A percentile compares a stretch with the other conserved stretches of the same genome.
These are phyloP conservation scores for Centropristis striata DNA, from an alignment of 2,113 vertebrate species.

Conservation along the genomic window DNA sequence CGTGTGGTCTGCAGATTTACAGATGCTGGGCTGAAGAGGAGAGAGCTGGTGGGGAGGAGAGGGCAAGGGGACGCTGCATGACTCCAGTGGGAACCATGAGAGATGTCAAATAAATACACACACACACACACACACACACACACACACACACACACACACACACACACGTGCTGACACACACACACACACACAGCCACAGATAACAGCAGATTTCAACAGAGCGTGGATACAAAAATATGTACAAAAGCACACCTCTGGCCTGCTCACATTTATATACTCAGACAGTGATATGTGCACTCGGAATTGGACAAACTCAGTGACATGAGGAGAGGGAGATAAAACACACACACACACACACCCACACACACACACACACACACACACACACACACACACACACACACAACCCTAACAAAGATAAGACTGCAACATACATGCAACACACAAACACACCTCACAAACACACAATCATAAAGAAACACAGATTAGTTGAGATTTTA, in stretches of 20 bases:
- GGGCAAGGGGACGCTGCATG: constrained; percentile 40
- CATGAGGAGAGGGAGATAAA: constrained; percentile 12
- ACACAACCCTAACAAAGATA: neutral
- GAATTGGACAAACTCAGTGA: constrained; percentile 48
- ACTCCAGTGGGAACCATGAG: constrained; percentile 68
- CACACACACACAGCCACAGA: neutral
- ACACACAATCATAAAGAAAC: neutral
- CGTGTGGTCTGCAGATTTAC: constrained; percentile 73
- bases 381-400: constrained; percentile 12
- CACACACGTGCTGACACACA: constrained; percentile 8
- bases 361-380: neutral
- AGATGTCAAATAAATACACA: constrained; percentile 59
- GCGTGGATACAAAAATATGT: constrained; percentile 14
- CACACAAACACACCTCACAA: too few species aligned
- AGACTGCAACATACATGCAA: neutral
- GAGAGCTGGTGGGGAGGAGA: constrained; percentile 4
- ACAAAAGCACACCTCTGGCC: constrained; percentile 43
- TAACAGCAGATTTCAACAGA: constrained; percentile 43
- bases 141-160: constrained; percentile 20
- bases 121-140: constrained; percentile 33
- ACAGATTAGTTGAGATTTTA: constrained; percentile 1
- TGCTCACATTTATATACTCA: constrained; percentile 52
- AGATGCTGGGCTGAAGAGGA: constrained; percentile 50
- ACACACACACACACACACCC: constrained; percentile 7
- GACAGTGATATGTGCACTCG: constrained; percentile 39